Conservation (phyloP, 2,113 vertebrate genomes). For the Phalacrocorax brasilianus region DNA sequence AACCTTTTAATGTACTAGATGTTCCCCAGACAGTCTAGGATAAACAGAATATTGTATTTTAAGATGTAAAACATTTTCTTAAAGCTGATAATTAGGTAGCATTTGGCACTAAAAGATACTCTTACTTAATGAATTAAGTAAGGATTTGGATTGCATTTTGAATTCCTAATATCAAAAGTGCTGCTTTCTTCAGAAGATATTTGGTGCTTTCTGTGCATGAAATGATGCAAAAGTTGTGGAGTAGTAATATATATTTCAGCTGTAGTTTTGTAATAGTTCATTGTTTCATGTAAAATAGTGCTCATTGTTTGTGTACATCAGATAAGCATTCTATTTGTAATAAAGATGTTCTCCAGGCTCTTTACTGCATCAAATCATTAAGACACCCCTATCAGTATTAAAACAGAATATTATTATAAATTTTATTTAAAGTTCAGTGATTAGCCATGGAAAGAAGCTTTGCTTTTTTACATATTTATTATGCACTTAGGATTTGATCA, state of each 20-base stretch:
- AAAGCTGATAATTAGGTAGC: slow-evolving; percentile 55
- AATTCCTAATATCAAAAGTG: slow-evolving; percentile 13
- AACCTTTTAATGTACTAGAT: slow-evolving; percentile 70
- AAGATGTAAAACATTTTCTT: slow-evolving; percentile 69
- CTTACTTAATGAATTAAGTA: slow-evolving; percentile 68
- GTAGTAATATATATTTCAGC: neutral
- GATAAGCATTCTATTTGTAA: slow-evolving; percentile 24
- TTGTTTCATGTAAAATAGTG: neutral
- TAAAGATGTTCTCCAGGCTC: neutral
- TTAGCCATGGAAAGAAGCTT: slow-evolving; percentile 3
- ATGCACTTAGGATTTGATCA: slow-evolving; percentile 6
- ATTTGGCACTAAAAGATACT: slow-evolving; percentile 44
- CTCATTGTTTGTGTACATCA: neutral
- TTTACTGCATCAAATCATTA: neutral
- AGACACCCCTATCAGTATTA: neutral
- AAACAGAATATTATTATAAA: neutral
- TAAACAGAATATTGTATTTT: slow-evolving; percentile 74
- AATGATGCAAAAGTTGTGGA: neutral
- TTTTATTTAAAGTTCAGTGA: slow-evolving; percentile 45
- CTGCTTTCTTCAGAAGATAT: neutral
- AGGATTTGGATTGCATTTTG: slow-evolving; percentile 41
- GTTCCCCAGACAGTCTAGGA: slow-evolving; percentile 69
- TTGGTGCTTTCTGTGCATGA: neutral
- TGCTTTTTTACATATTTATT: slow-evolving; percentile 31
- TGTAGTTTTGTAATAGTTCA: neutral